Conservation (phyloP, 2,113 vertebrate genomes). For the Serilophus lunatus region DNA sequence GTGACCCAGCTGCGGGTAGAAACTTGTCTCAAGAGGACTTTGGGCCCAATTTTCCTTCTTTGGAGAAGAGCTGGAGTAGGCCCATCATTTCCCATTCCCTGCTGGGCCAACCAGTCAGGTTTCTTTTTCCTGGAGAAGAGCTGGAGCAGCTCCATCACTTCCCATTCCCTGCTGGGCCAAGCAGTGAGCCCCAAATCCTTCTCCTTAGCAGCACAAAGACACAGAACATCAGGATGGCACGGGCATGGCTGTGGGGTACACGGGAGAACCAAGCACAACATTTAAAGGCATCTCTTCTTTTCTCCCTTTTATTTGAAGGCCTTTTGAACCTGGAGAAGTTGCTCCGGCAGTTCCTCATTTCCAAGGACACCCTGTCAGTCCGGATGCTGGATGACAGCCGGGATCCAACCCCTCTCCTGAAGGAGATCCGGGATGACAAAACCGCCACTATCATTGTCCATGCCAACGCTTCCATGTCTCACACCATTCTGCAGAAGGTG, state of each 20-base stretch:
- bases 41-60: background rate
- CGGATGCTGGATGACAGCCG: conserved; percentile 96
- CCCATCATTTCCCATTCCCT: background rate
- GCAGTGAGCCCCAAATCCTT: background rate
- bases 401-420: conserved; percentile 93
- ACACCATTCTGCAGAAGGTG: conserved; percentile 92
- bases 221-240: background rate
- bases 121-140: background rate
- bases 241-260: rapidly evolving
- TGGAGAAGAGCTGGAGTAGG: too few species aligned
- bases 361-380: conserved; percentile 95
- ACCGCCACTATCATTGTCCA: conserved; percentile 96
- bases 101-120: background rate
- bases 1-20: background rate
- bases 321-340: conserved; percentile 97
- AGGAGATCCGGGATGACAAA: conserved; percentile 97
- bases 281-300: background rate
- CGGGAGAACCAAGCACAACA: background rate
- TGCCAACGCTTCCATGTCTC: conserved; percentile 95
- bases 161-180: background rate
- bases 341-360: conserved; percentile 97
- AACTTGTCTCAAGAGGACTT: background rate
- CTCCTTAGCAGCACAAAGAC: background rate
- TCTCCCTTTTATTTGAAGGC: conserved; percentile 72
- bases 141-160: background rate